phyloP scores from a whole-genome alignment of 1,140 invertebrate genomes.

The Papilio polytes region DNA sequence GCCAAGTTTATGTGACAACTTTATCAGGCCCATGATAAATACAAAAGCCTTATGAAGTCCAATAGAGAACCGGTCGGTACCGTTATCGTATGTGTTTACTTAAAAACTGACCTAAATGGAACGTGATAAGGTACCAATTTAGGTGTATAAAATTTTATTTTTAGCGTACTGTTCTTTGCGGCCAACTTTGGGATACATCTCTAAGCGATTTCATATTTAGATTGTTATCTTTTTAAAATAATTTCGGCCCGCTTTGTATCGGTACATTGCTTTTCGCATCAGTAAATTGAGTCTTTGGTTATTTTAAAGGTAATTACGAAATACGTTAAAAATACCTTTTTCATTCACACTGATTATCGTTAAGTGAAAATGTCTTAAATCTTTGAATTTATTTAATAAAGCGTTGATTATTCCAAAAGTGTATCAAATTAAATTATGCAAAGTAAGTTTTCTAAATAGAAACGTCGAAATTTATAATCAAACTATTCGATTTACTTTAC shows the following conservation, averaged over 20 bases:
- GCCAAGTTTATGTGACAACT: slow-evolving; percentile 29
- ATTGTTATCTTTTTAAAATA: slow-evolving; percentile 27
- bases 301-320: slow-evolving; percentile 4
- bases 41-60: slow-evolving; percentile 20
- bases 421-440: too few relatives aligned
- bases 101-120: background rate
- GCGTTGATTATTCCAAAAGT: too few relatives aligned
- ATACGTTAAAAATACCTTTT: background rate
- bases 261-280: slow-evolving; percentile 14
- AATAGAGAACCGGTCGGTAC: slow-evolving; percentile 22
- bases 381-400: background rate
- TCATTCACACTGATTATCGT: background rate
- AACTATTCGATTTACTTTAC: too few relatives aligned
- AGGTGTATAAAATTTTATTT: background rate
- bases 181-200: slow-evolving; percentile 1
- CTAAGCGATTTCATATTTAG: slow-evolving; percentile 23
- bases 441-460: too few relatives aligned
- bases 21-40: slow-evolving; percentile 29
- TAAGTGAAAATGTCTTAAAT: background rate
- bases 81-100: slow-evolving; percentile 17
- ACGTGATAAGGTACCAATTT: background rate
- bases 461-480: too few relatives aligned
- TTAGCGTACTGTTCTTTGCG: slow-evolving; percentile 16
- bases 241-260: slow-evolving; percentile 8
- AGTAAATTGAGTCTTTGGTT: background rate